Conservation (phyloP, 2,888 invertebrate species). For the Deilephila porcellus region DNA sequence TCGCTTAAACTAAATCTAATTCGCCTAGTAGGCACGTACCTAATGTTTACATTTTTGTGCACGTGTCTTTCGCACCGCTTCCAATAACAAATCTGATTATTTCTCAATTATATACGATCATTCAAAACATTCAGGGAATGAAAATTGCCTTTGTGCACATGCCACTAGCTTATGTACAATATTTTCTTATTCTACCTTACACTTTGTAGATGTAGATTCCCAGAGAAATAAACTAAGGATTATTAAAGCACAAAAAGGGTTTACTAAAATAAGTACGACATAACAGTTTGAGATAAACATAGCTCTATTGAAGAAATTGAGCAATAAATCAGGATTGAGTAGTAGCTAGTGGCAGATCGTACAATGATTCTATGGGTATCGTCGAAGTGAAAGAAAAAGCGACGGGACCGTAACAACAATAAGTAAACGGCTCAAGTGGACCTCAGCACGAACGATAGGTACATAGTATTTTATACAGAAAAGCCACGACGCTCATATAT, state of each 20-base stretch:
- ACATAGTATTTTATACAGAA: neutral
- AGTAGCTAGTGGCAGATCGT: neutral
- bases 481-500: neutral
- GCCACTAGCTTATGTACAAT: no score
- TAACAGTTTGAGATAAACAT: neutral
- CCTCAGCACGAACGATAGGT: neutral
- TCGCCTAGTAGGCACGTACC: conserved; percentile 33
- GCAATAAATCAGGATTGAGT: neutral
- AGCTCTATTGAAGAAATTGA: neutral
- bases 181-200: no score
- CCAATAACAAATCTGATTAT: neutral
- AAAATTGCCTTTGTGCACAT: no score
- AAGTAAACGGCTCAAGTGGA: neutral
- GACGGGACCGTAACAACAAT: neutral
- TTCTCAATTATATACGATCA: neutral
- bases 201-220: no score
- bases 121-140: neutral
- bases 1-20: conserved; percentile 49
- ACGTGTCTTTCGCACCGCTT: conserved; percentile 2
- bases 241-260: no score
- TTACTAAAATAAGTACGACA: neutral
- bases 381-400: neutral
- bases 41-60: conserved; percentile 32
- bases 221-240: no score
- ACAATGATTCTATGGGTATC: neutral